phyloP scores from a whole-genome alignment of 2,888 invertebrate species.

The Luperina nickerlii region DNA sequence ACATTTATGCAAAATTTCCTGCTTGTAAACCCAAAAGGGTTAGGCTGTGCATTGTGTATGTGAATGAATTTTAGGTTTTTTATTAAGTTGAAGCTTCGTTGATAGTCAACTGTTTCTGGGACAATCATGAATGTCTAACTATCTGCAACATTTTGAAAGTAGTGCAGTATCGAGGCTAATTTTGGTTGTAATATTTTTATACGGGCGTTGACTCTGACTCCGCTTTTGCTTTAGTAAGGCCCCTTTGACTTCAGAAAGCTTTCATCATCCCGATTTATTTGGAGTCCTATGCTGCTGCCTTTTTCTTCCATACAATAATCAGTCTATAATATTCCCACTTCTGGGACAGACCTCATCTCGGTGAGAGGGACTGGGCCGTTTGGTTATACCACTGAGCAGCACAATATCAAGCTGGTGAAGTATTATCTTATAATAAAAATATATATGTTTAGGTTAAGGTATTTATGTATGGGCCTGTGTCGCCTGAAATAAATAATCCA shows the following conservation, averaged over 20 bases:
- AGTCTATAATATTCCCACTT: no score
- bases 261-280: background rate
- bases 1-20: background rate
- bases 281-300: fast-evolving
- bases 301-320: background rate
- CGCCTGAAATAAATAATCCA: no score
- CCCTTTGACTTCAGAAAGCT: background rate
- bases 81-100: background rate
- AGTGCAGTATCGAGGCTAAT: background rate
- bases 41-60: background rate
- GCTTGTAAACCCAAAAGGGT: background rate
- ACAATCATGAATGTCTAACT: no score
- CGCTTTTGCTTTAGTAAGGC: background rate
- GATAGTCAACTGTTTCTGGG: background rate
- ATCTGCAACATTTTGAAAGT: background rate
- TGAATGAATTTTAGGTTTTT: background rate
- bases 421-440: no score
- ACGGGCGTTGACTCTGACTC: background rate
- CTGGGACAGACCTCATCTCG: no score
- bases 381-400: no score
- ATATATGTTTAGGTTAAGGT: no score
- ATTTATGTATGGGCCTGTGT: no score
- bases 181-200: background rate
- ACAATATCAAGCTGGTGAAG: no score
- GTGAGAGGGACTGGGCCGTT: no score